phyloP scores from a whole-genome alignment of 2,888 invertebrate genomes.

The Lepas anatifera region DNA sequence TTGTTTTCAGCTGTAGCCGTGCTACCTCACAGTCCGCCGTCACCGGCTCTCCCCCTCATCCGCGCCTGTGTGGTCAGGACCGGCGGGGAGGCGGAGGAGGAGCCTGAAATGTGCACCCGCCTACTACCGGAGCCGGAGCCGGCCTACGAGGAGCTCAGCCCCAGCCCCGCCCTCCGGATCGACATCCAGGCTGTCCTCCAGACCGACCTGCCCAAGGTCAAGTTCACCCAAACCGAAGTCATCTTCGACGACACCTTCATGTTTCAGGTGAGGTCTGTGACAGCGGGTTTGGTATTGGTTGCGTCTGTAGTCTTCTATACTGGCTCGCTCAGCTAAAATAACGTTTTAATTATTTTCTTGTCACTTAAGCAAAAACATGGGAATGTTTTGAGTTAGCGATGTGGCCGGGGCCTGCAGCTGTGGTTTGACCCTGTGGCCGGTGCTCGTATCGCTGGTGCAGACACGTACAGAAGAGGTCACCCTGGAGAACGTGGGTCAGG shows the following conservation, averaged over 20 bases:
- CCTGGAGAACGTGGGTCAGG: conserved; percentile 14
- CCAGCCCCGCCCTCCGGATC: not conserved
- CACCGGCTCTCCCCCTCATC: too few species aligned
- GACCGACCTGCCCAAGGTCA: conserved; percentile 43
- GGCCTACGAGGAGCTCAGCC: not conserved
- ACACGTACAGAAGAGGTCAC: conserved; percentile 16
- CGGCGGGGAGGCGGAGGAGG: not conserved
- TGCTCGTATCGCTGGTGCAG: conserved; percentile 31
- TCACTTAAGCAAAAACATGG: too few species aligned
- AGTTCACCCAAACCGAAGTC: conserved; percentile 37
- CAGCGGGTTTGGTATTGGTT: conserved; percentile 29
- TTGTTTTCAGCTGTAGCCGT: too few species aligned
- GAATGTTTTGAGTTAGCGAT: too few species aligned
- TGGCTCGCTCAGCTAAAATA: too few species aligned
- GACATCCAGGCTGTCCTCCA: not conserved
- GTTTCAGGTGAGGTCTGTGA: conserved; percentile 37
- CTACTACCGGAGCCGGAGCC: conserved; percentile 1
- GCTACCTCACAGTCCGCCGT: too few species aligned
- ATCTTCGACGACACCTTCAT: conserved; percentile 44
- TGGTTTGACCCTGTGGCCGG: too few species aligned
- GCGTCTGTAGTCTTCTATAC: conserved; percentile 27
- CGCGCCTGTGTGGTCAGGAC: too few species aligned
- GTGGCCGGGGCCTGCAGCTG: too few species aligned
- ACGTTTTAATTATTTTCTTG: too few species aligned
- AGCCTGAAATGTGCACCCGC: not conserved